Percentiles rank a stretch among this genome's conserved stretches.
phyloP scores from a whole-genome alignment of 2,113 vertebrate species.

The Tetraodon nigroviridis region DNA sequence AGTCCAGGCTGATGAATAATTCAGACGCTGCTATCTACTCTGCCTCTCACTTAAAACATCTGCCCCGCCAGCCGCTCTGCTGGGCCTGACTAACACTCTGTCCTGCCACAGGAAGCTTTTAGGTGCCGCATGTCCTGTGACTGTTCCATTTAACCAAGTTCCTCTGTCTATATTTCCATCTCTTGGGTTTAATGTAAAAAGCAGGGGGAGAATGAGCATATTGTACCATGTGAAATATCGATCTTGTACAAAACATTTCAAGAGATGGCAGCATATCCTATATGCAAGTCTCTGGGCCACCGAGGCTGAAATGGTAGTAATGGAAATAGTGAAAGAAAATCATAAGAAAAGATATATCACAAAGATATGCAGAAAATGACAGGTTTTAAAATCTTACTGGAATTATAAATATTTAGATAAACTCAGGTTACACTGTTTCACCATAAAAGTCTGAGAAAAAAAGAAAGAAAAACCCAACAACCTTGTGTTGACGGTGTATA shows the following conservation, averaged over 20 bases:
- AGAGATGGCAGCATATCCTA: conserved; percentile 16
- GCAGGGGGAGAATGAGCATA: conserved; percentile 31
- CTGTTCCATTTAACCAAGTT: conserved; percentile 52
- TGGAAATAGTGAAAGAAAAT: not conserved
- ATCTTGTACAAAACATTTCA: conserved; percentile 6
- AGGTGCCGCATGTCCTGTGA: conserved; percentile 48
- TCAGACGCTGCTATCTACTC: conserved; percentile 59
- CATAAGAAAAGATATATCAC: not conserved
- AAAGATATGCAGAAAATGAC: not conserved
- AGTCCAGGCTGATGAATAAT: conserved; percentile 69
- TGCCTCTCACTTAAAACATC: conserved; percentile 64
- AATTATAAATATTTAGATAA: conserved; percentile 8
- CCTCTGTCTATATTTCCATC: conserved; percentile 48
- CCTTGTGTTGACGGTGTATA: not conserved
- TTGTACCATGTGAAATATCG: conserved; percentile 33
- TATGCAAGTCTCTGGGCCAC: conserved; percentile 8
- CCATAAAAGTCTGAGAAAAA: conserved; percentile 9
- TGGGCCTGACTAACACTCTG: conserved; percentile 31
- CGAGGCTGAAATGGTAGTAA: not conserved
- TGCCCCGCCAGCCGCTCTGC: conserved; percentile 58
- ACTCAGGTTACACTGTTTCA: conserved; percentile 13
- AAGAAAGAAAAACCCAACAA: not conserved
- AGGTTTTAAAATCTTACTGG: not conserved
- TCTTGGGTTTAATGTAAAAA: conserved; percentile 25
- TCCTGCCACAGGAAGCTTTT: conserved; percentile 67